Evolutionary conservation across 2,797 vertebrate species (phyloP), one percentile per base, ranked within the genome.

Genomic region (Cossypha dichroa): DNA sequence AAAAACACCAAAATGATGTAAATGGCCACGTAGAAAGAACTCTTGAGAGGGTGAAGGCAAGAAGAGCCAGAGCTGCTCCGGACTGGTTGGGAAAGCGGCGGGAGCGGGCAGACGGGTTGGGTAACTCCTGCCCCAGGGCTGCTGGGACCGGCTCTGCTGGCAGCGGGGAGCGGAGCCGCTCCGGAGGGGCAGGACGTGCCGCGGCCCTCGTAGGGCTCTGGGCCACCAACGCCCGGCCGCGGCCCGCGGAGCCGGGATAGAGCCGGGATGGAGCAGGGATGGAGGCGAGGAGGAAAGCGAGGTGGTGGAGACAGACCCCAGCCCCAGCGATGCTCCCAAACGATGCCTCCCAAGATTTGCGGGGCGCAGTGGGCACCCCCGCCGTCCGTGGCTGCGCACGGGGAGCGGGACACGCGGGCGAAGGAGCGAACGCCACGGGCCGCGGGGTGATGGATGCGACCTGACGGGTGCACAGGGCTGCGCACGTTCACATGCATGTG

Each of bases 81-180:
- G 62, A 49, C 80, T 33, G 87, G 90, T 92, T 77, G 90, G 92
- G 95, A 95, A 79, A 82, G 93, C 31, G n/a, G 19, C n/a, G 55
- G 90, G 92, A 92, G 93, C 68, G 3, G 92, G 93, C 93, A n/a
- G 88, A 90, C 93, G 64, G 84, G 93, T 92, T 95, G 92, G 90
- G 95, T 68, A 82, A 85, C 66, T 64, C 82, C 83, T 10, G 93
- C 92, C 95, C 63, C 76, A 9, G 86, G 93, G 92, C 86, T 64
- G 93, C 89, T 5, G 51, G 5, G 95, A 95, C 93, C 73, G 84
- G 95, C 94, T 91, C 73, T 46, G 25, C 95, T 4, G 84, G 94
- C 20, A 80, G 87, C 18, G 34, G 3, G 36, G 36, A 52, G 7
- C 29, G 26, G 56, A 77, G 88, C 85, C 6, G 33, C 15, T 48